phyloP scores from a whole-genome alignment of 2,888 invertebrate species.

The Diaphora mendica region DNA sequence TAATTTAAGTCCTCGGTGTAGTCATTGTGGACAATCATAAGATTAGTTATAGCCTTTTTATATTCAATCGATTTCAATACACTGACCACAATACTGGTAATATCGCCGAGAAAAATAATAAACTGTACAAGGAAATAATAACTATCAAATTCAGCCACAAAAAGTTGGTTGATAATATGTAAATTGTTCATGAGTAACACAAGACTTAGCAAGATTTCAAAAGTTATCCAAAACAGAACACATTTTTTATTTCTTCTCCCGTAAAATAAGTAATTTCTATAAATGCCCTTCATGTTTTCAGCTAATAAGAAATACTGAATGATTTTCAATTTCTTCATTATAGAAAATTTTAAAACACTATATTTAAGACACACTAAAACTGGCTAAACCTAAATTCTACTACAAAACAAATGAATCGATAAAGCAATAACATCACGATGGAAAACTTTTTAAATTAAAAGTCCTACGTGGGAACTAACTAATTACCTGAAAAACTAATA shows the following conservation, averaged over 20 bases:
- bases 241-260: neutral
- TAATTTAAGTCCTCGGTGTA: neutral
- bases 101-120: neutral
- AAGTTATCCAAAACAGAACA: neutral
- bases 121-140: neutral
- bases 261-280: slow-evolving; percentile 1
- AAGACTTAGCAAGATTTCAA: neutral
- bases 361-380: too few species aligned
- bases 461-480: too few species aligned
- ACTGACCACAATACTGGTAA: neutral
- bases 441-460: too few species aligned
- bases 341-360: too few species aligned
- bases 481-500: too few species aligned
- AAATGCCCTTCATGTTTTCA: neutral
- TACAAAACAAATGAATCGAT: too few species aligned
- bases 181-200: neutral
- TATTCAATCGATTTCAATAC: neutral
- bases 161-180: neutral
- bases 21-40: neutral
- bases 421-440: too few species aligned
- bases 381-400: too few species aligned
- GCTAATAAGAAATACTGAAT: too few species aligned
- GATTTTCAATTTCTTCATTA: too few species aligned
- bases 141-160: neutral
- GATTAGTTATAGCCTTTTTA: neutral